Percentiles rank a stretch among this genome's conserved stretches.
Evolutionary conservation across 2,113 vertebrate species (phyloP).

Genomic region (Recurvirostra avosetta): DNA sequence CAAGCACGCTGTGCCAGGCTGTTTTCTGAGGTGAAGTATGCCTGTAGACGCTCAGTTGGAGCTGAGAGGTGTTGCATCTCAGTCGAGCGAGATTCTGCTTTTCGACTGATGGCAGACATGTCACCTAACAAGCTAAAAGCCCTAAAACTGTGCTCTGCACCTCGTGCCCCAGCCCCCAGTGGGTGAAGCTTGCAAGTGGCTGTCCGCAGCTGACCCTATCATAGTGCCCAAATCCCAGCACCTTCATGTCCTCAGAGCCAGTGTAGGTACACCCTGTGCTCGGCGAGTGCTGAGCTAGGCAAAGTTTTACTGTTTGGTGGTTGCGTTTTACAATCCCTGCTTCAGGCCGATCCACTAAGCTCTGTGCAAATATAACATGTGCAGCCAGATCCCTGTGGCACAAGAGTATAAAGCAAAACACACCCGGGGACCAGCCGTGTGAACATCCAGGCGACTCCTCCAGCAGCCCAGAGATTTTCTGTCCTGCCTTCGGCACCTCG

Average conservation of each 20-base stretch:
- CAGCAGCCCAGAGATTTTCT: rapidly evolving
- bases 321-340: background rate
- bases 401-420: background rate
- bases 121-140: background rate
- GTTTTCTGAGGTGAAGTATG: background rate
- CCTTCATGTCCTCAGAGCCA: rapidly evolving
- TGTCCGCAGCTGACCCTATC: background rate
- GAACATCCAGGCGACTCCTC: background rate
- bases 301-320: background rate
- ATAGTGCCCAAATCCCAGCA: background rate
- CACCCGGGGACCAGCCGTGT: background rate
- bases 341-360: background rate
- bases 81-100: background rate
- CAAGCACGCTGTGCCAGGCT: background rate
- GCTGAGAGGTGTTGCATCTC: background rate
- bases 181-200: background rate
- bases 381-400: background rate
- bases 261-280: rapidly evolving
- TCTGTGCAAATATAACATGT: background rate
- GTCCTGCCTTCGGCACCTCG: background rate
- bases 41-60: background rate
- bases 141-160: background rate
- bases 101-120: background rate
- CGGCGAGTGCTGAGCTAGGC: rapidly evolving
- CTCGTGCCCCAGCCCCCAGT: background rate